A percentile compares a stretch with the other conserved stretches of the same genome.
phyloP scores from a whole-genome alignment of 2,888 invertebrate species.

The Netelia virgata region DNA sequence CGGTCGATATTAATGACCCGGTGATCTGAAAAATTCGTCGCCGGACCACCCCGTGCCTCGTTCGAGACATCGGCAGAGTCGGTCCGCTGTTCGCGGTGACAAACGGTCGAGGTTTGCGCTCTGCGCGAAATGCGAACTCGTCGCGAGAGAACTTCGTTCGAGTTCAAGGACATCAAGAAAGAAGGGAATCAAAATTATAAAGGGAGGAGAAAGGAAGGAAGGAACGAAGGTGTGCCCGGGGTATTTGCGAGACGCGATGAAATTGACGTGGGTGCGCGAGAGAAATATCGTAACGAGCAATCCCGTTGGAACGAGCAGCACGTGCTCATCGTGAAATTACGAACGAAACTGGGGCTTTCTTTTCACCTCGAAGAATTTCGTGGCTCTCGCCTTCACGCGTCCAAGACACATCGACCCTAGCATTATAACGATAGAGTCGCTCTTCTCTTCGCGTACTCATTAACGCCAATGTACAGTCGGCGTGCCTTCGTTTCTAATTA shows the following conservation, averaged over 20 bases:
- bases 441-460: slow-evolving; percentile 68
- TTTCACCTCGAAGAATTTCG: slow-evolving; percentile 48
- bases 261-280: too few relatives aligned
- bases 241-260: too few relatives aligned
- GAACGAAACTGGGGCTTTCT: background rate
- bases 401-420: background rate
- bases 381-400: slow-evolving; percentile 15
- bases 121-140: background rate
- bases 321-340: slow-evolving; percentile 44
- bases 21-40: too few relatives aligned
- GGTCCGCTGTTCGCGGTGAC: background rate
- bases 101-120: background rate
- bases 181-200: background rate
- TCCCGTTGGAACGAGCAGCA: background rate
- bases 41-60: too few relatives aligned
- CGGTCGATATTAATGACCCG: too few relatives aligned
- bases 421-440: background rate
- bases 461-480: slow-evolving; percentile 69
- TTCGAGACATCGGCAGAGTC: too few relatives aligned
- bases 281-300: background rate
- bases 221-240: too few relatives aligned
- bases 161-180: background rate
- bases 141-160: background rate
- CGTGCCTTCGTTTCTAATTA: slow-evolving; percentile 76
- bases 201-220: too few relatives aligned